Evolutionary conservation across 92 coral and sea anemone species (phyloP).

Genomic region (Ricordea florida): DNA sequence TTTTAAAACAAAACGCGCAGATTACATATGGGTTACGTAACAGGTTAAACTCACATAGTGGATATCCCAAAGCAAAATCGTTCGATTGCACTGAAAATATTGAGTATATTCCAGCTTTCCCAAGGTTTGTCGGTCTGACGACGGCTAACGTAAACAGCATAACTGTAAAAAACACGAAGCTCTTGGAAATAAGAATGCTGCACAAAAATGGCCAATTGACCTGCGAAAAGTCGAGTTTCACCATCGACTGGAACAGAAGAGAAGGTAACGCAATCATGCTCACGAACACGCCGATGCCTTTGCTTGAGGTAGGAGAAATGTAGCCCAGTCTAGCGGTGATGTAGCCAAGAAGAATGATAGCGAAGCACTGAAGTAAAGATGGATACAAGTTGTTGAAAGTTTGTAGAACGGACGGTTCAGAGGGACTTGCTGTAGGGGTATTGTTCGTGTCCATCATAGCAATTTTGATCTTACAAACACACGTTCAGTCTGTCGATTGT

Average conservation of each 20-base stretch:
- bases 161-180: conserved; percentile 68
- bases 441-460: not conserved
- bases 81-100: conserved; percentile 87
- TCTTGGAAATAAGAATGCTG: conserved; percentile 79
- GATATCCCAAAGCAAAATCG: conserved; percentile 88
- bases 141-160: conserved; percentile 64
- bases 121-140: conserved; percentile 67
- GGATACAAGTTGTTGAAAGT: conserved; percentile 79
- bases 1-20: too few relatives aligned
- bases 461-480: too few relatives aligned
- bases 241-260: conserved; percentile 79
- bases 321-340: conserved; percentile 82
- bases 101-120: conserved; percentile 89
- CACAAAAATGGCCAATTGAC: conserved; percentile 86
- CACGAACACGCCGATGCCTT: conserved; percentile 83
- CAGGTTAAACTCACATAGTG: conserved; percentile 67
- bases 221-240: conserved; percentile 57
- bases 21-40: too few relatives aligned
- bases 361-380: conserved; percentile 78
- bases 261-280: conserved; percentile 79
- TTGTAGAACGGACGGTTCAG: not conserved
- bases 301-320: conserved; percentile 77
- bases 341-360: conserved; percentile 79
- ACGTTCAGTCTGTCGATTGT: too few relatives aligned
- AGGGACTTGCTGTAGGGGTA: not conserved